Evolutionary conservation across 2,888 invertebrate genomes (phyloP), one percentile per base, ranked within the genome.

Genomic region (Macrophya alboannulata): DNA sequence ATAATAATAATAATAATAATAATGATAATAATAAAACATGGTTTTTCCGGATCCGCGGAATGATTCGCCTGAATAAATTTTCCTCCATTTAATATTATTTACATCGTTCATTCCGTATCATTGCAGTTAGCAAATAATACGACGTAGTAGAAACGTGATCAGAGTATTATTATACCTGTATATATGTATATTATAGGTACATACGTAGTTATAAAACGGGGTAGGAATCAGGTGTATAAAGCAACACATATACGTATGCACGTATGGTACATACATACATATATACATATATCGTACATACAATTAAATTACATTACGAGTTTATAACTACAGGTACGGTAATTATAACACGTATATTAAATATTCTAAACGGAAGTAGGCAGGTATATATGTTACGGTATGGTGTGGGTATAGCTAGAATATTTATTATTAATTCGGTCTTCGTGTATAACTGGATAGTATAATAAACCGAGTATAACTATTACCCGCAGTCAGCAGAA

Each of bases 331-430:
- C 31, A 37, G 21, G 8, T n/a, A 72, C 40, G 21, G 45, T 45
- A 74, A 74, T 45, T 74, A 77, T 17, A 77, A 77, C 25, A 51
- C 8, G 31, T 31, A 51, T 51, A 51, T 77, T 77, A 77, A 31
- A 77, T 55, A 77, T 77, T 77, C 77, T 37, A 17, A 77, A 51
- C 77, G 77, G 77, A 77, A 77, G 77, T 77, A 37, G 48, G 45
- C 12, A 72, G 40, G 68, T 31, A 68, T 62, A 55, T 55, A 55
- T 9, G 15, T 31, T 12, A 68, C 1, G 3, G 3, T 31, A 31
- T 31, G 31, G 31, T 31, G 31, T 31, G 3, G 31, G 31, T 31
- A 43, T 15, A 45, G 21, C 21, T 15, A 25, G 8, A 55, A 77
- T 77, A 77, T 77, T 55, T 55, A 77, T 77, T 51, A 17, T n/a